These are phyloP conservation scores for Esperia sulphurella DNA, from an alignment of 2,888 invertebrate species.

Conservation along the genomic window DNA sequence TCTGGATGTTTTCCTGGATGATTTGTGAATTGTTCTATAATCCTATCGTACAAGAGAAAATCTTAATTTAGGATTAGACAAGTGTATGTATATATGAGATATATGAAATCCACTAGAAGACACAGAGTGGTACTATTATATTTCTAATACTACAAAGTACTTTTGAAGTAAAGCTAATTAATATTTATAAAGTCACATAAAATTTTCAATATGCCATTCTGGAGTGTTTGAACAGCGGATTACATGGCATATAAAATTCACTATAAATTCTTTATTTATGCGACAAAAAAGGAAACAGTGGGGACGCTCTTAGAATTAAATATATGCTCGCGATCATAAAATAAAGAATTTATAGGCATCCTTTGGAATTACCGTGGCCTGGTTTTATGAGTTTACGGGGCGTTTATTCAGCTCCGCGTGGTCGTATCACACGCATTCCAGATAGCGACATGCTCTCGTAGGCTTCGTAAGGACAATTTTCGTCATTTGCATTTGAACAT, in stretches of 20 bases:
- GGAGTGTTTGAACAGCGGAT: slow-evolving; percentile 54
- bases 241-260: slow-evolving; percentile 54
- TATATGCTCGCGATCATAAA: slow-evolving; percentile 73
- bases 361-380: slow-evolving; percentile 73
- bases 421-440: slow-evolving; percentile 59
- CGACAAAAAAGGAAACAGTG: slow-evolving; percentile 69
- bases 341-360: slow-evolving; percentile 77
- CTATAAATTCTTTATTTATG: slow-evolving; percentile 68
- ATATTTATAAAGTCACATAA: not conserved
- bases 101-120: too few relatives aligned
- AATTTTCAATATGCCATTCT: slow-evolving; percentile 36
- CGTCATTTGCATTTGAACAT: slow-evolving; percentile 35
- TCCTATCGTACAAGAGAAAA: too few relatives aligned
- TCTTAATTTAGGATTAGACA: too few relatives aligned
- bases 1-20: too few relatives aligned
- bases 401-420: slow-evolving; percentile 69
- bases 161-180: slow-evolving; percentile 20
- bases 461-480: slow-evolving; percentile 46
- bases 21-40: too few relatives aligned
- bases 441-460: slow-evolving; percentile 45
- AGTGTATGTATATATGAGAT: too few relatives aligned
- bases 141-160: too few relatives aligned
- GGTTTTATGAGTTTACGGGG: slow-evolving; percentile 74
- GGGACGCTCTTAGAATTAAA: slow-evolving; percentile 71
- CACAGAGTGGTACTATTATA: too few relatives aligned